Evolutionary conservation across 2,797 vertebrate species (phyloP), one percentile per base, ranked within the genome.

Genomic region (Benthosema pterotum): DNA sequence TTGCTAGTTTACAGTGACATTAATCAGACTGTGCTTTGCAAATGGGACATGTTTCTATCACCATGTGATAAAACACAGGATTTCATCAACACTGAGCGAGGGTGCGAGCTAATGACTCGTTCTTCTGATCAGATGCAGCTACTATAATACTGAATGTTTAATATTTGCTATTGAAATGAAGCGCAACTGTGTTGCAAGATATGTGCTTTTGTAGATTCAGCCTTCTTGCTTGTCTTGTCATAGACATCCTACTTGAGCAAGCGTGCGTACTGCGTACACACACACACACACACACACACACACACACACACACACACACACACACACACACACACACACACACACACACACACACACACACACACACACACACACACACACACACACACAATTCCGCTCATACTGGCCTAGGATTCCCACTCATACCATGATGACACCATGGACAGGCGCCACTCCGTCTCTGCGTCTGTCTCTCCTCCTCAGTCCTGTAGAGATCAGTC

Each of bases 381-480:
- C 13, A 43, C 25, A 63, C 58, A 63, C 59, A 70, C 59, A 65
- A 70, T 77, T 77, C 59, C 42, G 50, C 60, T 62, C 16, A 61
- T 16, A 25, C 65, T 42, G 16, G n/a, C 32, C 51, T 64, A 89
- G 84, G 80, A 86, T 88, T 89, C 86, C 87, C 82, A 88, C 73
- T 87, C 82, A 65, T 64, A 71, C 56, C 2, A 53, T 17, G 86
- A 88, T 87, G 88, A 89, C 88, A 87, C 67, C 64, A 77, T 66
- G 80, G 65, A 75, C 71, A 78, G 87, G 87, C 86, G 87, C 89
- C 88, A 72, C 78, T 68, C 63, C 0, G 88, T 89, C 87, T 87
- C 71, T 70, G 52, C 69, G 55, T 74, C 64, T 74, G 83, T 84
- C 75, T 70, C 78, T 83, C 69, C 63, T 52, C 69, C 73, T 63